Base-by-base conservation (phyloP, 2,113 vertebrate species). In the Salvator merianae region DNA sequence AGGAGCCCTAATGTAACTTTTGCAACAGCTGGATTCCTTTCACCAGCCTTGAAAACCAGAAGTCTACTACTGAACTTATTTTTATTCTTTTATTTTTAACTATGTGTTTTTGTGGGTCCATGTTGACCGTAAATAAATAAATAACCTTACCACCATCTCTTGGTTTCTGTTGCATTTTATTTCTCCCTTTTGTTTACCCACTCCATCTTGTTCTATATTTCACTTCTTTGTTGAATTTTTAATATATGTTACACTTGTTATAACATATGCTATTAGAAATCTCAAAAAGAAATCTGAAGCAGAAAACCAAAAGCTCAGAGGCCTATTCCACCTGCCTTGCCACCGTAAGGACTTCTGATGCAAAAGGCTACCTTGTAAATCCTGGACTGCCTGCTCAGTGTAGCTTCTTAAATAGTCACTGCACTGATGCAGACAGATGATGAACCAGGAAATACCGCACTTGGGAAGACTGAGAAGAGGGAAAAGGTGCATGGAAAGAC, bases 171-270 rank as follows among this genome's bases (percentile, higher is more conserved):
- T 26, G 2, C 47, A 34, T 4, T 34, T 30, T n/a, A 28, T 38
- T 9, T 40, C 22, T 38, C 24, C 66, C 20, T 24, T 7, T 47
- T 53, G 22, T 22, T 47, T 53, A 1, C 28, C 53, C 16, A 72
- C 80, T 18, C 4, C 53, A 7, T 22, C 36, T 4, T 40, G 9
- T 12, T 26, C 62, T 40, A 43, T 74, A 40, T 36, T 55, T 43
- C 66, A 18, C 16, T 18, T 63, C 55, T 82, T 73, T 74, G 70
- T 47, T 73, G 70, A 34, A 70, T 81, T 80, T 66, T 80, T 80
- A 82, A 82, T 43, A 14, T 22, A 63, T 32, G 28, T 32, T 73
- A 62, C n/a, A n/a, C 30, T 43, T 55, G 69, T 71, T 24, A 63
- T 73, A 74, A 63, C 59, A 63, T 82, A 63, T 73, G 53, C 70